Evolutionary conservation across 1,140 invertebrate genomes (phyloP).

Genomic region (Schmidtea mediterranea): DNA sequence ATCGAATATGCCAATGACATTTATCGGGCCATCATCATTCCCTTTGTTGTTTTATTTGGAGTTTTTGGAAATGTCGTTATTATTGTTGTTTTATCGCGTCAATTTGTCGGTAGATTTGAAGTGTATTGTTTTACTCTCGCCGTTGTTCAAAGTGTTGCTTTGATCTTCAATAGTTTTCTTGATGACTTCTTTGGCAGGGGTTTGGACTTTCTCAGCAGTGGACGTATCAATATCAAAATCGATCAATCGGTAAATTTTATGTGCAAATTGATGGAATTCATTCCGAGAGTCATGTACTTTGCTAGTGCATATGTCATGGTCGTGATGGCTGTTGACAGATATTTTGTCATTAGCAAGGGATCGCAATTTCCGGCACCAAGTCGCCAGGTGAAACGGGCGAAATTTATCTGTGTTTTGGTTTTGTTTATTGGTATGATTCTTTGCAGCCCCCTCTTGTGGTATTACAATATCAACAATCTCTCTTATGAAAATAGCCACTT

Average conservation of each 20-base stretch:
- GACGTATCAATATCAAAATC: not conserved
- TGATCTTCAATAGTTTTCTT: conserved; percentile 1
- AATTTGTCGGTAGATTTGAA: not conserved
- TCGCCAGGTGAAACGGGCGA: too few species aligned
- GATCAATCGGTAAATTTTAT: not conserved
- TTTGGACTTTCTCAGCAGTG: not conserved
- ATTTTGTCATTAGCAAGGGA: not conserved
- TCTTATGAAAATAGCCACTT: not conserved
- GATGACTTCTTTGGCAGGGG: not conserved
- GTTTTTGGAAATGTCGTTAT: not conserved
- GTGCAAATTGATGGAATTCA: conserved; percentile 1
- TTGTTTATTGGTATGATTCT: not conserved
- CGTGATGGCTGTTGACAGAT: not conserved
- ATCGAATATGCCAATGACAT: not conserved
- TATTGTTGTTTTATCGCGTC: not conserved
- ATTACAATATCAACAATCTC: not conserved
- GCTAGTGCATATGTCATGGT: not conserved
- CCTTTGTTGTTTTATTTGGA: not conserved
- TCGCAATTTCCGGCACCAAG: not conserved
- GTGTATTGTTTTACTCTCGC: not conserved
- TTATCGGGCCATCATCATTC: not conserved
- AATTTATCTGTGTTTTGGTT: not conserved
- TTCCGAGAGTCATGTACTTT: not conserved
- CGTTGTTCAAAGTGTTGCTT: not conserved
- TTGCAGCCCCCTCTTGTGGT: not conserved